Evolutionary conservation across 2,113 vertebrate species (phyloP).

Genomic region (Pelecanoides urinatrix): DNA sequence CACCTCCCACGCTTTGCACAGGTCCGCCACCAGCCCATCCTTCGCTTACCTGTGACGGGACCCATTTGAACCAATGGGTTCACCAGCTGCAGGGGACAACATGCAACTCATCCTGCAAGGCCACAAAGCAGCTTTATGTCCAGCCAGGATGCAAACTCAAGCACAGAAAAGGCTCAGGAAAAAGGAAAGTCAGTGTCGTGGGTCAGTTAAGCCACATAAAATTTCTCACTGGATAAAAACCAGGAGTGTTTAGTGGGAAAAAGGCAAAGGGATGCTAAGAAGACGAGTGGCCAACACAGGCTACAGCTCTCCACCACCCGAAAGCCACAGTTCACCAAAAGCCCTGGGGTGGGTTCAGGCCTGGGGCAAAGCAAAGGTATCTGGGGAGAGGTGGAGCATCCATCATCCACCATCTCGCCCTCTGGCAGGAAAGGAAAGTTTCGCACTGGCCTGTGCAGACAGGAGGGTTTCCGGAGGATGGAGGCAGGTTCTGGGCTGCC

Average conservation of each 20-base stretch:
- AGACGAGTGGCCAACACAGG: not conserved
- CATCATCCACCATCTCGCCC: not conserved
- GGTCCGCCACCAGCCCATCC: not conserved
- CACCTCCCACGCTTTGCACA: not conserved
- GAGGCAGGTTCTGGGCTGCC: not conserved
- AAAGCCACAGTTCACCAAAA: not conserved
- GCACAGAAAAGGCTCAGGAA: not conserved
- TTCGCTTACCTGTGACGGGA: not conserved
- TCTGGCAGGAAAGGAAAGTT: not conserved
- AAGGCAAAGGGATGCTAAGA: not conserved
- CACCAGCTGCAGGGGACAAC: not conserved
- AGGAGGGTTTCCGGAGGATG: not conserved
- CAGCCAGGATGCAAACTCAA: not conserved
- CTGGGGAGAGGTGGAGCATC: not conserved
- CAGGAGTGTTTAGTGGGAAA: not conserved
- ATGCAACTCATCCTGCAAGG: not conserved
- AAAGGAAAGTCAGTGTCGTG: not conserved
- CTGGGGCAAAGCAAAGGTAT: not conserved
- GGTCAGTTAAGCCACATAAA: not conserved
- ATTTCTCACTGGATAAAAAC: not conserved
- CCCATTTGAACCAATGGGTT: not conserved
- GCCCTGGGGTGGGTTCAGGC: not conserved
- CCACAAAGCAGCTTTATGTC: not conserved
- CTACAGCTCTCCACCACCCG: not conserved
- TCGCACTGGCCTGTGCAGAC: not conserved